phyloP scores from a whole-genome alignment of 2,888 invertebrate species.

The Aelia acuminata region DNA sequence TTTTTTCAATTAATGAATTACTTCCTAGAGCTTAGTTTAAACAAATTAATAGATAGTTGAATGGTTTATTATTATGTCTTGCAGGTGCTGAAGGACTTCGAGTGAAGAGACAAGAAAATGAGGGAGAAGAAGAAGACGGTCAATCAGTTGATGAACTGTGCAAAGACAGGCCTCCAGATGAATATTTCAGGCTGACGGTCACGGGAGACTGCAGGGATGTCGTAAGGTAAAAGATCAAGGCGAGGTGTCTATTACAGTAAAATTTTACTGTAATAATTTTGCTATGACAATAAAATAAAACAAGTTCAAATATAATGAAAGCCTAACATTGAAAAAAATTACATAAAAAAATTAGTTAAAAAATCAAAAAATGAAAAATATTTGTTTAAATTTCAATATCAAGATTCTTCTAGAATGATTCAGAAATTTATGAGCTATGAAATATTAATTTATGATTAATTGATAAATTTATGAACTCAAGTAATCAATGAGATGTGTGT shows the following conservation, averaged over 20 bases:
- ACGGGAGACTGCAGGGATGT: conserved; percentile 94
- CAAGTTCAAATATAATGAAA: too few species aligned
- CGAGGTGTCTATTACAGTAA: background rate
- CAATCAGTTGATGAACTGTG: conserved; percentile 85
- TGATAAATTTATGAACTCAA: background rate
- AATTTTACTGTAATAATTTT: background rate
- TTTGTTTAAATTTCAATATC: too few species aligned
- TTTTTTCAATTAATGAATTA: too few species aligned
- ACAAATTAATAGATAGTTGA: background rate
- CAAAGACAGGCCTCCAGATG: conserved; percentile 88
- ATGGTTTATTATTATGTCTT: background rate
- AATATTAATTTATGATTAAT: too few species aligned
- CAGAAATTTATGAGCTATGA: too few species aligned
- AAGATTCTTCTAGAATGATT: too few species aligned
- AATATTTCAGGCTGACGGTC: conserved; percentile 88
- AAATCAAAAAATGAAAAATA: too few species aligned
- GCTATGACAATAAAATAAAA: too few species aligned
- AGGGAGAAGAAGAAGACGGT: conserved; percentile 73
- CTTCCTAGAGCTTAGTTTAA: background rate
- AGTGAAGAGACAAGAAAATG: conserved; percentile 79
- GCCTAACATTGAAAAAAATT: too few species aligned
- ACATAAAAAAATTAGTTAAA: too few species aligned
- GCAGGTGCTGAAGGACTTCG: conserved; percentile 50
- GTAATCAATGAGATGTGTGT: background rate
- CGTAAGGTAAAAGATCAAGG: conserved; percentile 81